These are phyloP conservation scores for Parnassius apollo DNA, from an alignment of 2,888 invertebrate species.

Conservation along the genomic window DNA sequence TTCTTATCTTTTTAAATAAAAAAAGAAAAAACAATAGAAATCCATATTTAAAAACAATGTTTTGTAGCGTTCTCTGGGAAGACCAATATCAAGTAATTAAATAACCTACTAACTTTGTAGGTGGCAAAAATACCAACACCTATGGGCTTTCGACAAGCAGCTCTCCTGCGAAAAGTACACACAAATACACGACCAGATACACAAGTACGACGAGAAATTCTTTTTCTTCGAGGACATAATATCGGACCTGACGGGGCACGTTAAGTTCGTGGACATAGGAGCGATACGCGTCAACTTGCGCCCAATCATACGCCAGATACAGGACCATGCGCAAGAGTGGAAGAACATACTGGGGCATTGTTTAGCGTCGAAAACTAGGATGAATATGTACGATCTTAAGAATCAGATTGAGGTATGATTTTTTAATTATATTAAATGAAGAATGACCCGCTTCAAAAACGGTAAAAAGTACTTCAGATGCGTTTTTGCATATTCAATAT, in stretches of 20 bases:
- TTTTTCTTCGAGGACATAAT: constrained; percentile 90
- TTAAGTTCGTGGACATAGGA: constrained; percentile 83
- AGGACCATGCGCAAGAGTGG: constrained; percentile 90
- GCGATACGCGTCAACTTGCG: constrained; percentile 87
- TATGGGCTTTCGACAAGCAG: constrained; percentile 89
- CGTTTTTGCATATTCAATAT: too few species aligned
- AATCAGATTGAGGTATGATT: constrained; percentile 84
- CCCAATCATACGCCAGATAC: constrained; percentile 83
- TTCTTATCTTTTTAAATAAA: neutral
- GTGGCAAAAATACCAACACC: constrained; percentile 87
- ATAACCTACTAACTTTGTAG: constrained; percentile 48
- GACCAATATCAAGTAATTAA: too few species aligned
- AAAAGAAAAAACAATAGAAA: neutral
- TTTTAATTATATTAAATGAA: neutral
- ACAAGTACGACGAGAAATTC: constrained; percentile 90
- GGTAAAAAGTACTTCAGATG: too few species aligned
- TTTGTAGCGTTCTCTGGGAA: neutral
- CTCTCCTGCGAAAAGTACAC: constrained; percentile 89
- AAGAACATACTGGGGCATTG: constrained; percentile 86
- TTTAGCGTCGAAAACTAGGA: constrained; percentile 84
- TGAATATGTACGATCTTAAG: constrained; percentile 85
- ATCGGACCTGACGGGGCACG: constrained; percentile 82
- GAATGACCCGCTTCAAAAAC: too few species aligned
- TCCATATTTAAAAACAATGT: neutral
- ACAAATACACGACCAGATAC: constrained; percentile 74